phyloP scores from a whole-genome alignment of 2,888 invertebrate species.

The Aleiodes testaceus region DNA sequence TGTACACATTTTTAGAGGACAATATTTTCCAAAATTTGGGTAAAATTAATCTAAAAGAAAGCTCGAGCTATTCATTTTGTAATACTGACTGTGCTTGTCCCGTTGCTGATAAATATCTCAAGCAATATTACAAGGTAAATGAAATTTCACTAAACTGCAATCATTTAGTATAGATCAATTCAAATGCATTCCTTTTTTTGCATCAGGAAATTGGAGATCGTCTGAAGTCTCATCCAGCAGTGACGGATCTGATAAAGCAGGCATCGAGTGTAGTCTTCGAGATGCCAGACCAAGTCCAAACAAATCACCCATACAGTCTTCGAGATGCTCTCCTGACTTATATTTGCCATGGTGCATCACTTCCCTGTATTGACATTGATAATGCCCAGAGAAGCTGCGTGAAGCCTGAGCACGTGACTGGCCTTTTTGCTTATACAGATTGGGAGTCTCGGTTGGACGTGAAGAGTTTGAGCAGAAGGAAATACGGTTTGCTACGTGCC shows the following conservation, averaged over 20 bases:
- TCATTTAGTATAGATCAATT: no score
- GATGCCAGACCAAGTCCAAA: conserved; percentile 77
- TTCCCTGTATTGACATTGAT: conserved; percentile 81
- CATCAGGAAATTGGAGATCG: conserved; percentile 78
- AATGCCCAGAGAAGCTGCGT: conserved; percentile 75
- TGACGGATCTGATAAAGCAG: conserved; percentile 81
- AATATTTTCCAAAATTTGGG: conserved; percentile 76
- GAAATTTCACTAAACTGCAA: conserved; percentile 67
- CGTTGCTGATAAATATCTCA: conserved; percentile 78
- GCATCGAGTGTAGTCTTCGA: conserved; percentile 80
- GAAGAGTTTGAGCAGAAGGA: conserved; percentile 76
- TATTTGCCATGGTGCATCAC: conserved; percentile 86
- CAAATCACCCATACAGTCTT: conserved; percentile 81
- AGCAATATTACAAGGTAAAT: conserved; percentile 70
- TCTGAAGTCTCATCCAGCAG: conserved; percentile 83
- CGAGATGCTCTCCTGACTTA: conserved; percentile 89
- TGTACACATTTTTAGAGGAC: conserved; percentile 81
- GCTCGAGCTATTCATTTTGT: conserved; percentile 89
- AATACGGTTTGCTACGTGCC: conserved; percentile 79
- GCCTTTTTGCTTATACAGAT: conserved; percentile 87
- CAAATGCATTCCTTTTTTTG: conserved; percentile 55
- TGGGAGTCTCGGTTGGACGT: conserved; percentile 83
- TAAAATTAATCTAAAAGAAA: conserved; percentile 81
- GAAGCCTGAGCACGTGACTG: conserved; percentile 82
- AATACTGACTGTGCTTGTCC: conserved; percentile 89